Percentiles rank a stretch among this genome's conserved stretches.
phyloP scores from a whole-genome alignment of 1,140 invertebrate genomes.

The Procambarus virginalis region DNA sequence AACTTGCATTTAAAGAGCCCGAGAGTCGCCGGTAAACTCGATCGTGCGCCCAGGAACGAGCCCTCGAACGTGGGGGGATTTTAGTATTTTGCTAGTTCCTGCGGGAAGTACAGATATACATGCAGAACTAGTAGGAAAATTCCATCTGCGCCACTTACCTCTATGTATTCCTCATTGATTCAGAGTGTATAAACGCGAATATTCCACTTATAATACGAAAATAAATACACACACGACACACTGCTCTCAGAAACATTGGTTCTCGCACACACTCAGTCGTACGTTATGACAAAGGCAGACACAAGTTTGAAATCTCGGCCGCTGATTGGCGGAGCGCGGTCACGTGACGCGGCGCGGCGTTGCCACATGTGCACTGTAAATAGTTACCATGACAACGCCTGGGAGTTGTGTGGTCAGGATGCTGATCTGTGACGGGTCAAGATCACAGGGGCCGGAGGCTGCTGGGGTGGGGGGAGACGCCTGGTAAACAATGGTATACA shows the following conservation, averaged over 20 bases:
- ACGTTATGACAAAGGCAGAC: slow-evolving; percentile 68
- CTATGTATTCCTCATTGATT: slow-evolving; percentile 62
- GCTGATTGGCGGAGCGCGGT: slow-evolving; percentile 32
- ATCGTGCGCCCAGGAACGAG: slow-evolving; percentile 32
- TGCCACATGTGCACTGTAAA: slow-evolving; percentile 58
- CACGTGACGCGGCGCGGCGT: slow-evolving; percentile 37
- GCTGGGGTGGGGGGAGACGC: not conserved
- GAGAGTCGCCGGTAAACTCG: slow-evolving; percentile 39
- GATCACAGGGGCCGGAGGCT: not conserved
- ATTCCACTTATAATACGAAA: slow-evolving; percentile 44
- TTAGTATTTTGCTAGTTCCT: slow-evolving; percentile 12
- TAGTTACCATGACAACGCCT: slow-evolving; percentile 58
- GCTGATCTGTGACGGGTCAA: not conserved
- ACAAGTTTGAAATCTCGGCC: slow-evolving; percentile 56
- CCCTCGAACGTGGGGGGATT: slow-evolving; percentile 15
- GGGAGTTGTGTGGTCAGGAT: not conserved
- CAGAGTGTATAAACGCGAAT: slow-evolving; percentile 21
- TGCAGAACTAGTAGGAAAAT: not conserved
- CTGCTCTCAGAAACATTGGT: slow-evolving; percentile 61
- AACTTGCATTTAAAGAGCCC: slow-evolving; percentile 24
- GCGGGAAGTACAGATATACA: slow-evolving; percentile 36
- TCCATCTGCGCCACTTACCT: slow-evolving; percentile 46
- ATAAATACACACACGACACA: slow-evolving; percentile 64
- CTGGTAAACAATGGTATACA: not conserved
- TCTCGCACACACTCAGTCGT: slow-evolving; percentile 64